Evolutionary conservation across 2,797 vertebrate species (phyloP), one percentile per base, ranked within the genome.

Genomic region (Picus viridis): DNA sequence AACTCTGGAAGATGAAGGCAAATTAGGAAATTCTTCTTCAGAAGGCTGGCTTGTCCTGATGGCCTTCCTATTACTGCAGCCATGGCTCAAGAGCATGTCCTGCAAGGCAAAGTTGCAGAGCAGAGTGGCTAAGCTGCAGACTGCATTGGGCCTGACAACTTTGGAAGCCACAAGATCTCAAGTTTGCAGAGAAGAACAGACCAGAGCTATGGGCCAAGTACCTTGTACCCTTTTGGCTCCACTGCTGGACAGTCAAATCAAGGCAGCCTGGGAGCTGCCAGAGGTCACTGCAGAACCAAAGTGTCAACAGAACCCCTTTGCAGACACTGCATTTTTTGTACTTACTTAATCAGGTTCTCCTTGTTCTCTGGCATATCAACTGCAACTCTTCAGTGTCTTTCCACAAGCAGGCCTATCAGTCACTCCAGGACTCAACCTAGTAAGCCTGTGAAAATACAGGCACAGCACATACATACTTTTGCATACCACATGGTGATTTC

Each of bases 31-130:
- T 47, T 56, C 32, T 36, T 71, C 12, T 78, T 75, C 10, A 39
- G 63, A 70, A 65, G 16, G 8, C 43, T 94, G 41, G 4, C 20
- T 67, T 34, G 14, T 32, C 9, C 32, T 76, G 36, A 16, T 26
- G 14, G n/a, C 19, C 59, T 79, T 51, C 34, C 29, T 16, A 10
- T 17, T 10, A 7, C 16, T 8, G 19, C 30, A 88, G 54, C 16
- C 1, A 0, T 5, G 16, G 54, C 8, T 72, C 0, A 1, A 2
- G 1, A 64, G 9, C 30, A 16, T 26, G 59, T n/a, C 8, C 32
- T 20, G 24, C 7, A 2, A 12, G 36, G 14, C 2, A 2, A 83
- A 71, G 26, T 2, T 68, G 20, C 34, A 68, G 64, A 41, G 54
- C 27, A 79, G n/a, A 49, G 26, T 16, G 16, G 7, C n/a, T 88